Evolutionary conservation across 1,140 invertebrate genomes (phyloP).

Genomic region (Pachypsylla venusta): DNA sequence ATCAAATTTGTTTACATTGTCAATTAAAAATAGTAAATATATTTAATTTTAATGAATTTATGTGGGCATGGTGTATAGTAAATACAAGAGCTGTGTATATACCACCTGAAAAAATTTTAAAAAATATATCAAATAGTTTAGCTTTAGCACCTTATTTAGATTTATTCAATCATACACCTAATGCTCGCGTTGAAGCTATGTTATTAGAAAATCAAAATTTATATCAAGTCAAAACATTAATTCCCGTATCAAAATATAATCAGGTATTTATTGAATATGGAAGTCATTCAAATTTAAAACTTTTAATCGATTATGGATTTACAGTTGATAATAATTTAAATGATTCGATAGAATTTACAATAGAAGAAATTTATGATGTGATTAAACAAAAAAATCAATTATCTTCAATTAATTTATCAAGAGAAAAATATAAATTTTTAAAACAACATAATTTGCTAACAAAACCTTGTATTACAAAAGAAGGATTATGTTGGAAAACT

Average conservation of each 20-base stretch:
- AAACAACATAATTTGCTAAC: conserved; percentile 32
- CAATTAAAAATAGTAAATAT: conserved; percentile 13
- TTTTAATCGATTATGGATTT: conserved; percentile 25
- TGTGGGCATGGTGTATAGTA: conserved; percentile 39
- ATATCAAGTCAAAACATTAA: conserved; percentile 21
- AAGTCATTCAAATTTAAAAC: conserved; percentile 23
- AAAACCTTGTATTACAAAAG: conserved; percentile 36
- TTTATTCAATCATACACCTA: conserved; percentile 40
- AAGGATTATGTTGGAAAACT: conserved; percentile 39
- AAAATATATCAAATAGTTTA: conserved; percentile 26
- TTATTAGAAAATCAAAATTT: conserved; percentile 15
- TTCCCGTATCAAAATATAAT: conserved; percentile 20
- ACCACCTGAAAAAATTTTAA: conserved; percentile 16
- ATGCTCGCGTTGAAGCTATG: conserved; percentile 20
- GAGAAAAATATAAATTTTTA: conserved; percentile 36
- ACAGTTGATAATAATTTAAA: conserved; percentile 21
- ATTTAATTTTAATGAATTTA: conserved; percentile 22
- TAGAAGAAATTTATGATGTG: conserved; percentile 19
- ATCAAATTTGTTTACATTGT: conserved; percentile 21
- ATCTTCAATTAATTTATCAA: conserved; percentile 24
- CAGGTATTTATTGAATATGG: conserved; percentile 26
- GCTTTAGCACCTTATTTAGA: conserved; percentile 45
- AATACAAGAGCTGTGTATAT: conserved; percentile 40
- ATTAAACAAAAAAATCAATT: conserved; percentile 11
- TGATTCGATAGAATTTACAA: conserved; percentile 18